A percentile compares a stretch with the other conserved stretches of the same genome.
Conservation (phyloP, 1,140 invertebrate species). For the Eriosoma lanigerum region DNA sequence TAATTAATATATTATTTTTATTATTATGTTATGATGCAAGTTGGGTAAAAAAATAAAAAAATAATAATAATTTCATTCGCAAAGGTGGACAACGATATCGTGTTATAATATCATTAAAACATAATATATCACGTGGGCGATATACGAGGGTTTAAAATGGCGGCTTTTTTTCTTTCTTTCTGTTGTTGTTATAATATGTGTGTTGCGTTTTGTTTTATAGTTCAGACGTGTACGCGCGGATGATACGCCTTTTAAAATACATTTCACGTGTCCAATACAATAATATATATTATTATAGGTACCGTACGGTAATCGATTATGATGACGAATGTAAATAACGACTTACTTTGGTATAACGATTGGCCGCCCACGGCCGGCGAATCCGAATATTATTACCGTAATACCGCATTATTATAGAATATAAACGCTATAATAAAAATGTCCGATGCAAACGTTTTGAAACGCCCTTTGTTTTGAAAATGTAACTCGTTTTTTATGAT, state of each 20-base stretch:
- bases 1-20: not conserved
- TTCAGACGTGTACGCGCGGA: not conserved
- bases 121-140: not conserved
- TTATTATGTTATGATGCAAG: too few species aligned
- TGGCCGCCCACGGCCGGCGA: constrained; percentile 19
- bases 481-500: too few species aligned
- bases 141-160: not conserved
- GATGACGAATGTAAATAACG: constrained; percentile 42
- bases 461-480: too few species aligned
- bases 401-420: not conserved
- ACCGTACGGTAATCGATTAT: constrained; percentile 34
- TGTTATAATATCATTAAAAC: too few species aligned
- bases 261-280: not conserved
- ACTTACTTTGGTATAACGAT: constrained; percentile 5
- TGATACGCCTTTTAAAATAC: constrained; percentile 40
- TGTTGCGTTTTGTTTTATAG: too few species aligned
- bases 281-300: too few species aligned
- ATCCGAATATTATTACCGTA: not conserved
- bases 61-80: not conserved
- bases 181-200: too few species aligned
- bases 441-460: too few species aligned
- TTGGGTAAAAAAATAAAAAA: too few species aligned
- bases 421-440: too few species aligned
- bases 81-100: not conserved
- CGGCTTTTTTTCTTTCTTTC: too few species aligned